These are phyloP conservation scores for Cherax destructor DNA, from an alignment of 1,140 invertebrate genomes.

Conservation along the genomic window DNA sequence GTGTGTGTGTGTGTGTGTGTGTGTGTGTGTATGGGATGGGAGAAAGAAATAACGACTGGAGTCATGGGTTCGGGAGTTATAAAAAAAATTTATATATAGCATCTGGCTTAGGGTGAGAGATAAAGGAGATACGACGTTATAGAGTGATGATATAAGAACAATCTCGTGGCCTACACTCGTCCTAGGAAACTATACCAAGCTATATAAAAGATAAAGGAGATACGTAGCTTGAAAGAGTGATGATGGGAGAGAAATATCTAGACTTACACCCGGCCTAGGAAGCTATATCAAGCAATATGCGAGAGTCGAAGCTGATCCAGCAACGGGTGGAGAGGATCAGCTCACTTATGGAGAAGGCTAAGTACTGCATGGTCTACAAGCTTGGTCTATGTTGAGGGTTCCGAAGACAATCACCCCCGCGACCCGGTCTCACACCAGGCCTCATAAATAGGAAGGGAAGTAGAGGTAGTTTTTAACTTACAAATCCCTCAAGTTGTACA, in stretches of 20 bases:
- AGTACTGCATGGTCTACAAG: too few relatives aligned
- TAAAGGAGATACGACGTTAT: constrained; percentile 27
- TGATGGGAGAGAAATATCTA: neutral
- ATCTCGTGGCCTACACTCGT: constrained; percentile 4
- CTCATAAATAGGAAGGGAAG: too few relatives aligned
- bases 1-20: too few relatives aligned
- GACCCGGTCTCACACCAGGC: too few relatives aligned
- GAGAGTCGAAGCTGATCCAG: neutral
- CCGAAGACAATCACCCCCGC: too few relatives aligned
- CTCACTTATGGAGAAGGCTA: neutral
- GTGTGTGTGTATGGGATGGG: neutral
- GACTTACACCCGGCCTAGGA: too few relatives aligned
- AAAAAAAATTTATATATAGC: constrained; percentile 39
- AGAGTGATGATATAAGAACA: constrained; percentile 45
- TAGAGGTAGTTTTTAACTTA: too few relatives aligned
- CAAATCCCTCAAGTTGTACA: too few relatives aligned
- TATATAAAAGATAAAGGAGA: constrained; percentile 5
- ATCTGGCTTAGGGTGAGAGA: constrained; percentile 30
- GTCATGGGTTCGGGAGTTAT: neutral
- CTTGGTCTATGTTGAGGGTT: too few relatives aligned
- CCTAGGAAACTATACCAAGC: neutral
- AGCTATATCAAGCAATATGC: neutral
- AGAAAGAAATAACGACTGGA: neutral
- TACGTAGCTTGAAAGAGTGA: neutral
- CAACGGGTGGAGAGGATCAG: neutral